phyloP scores from a whole-genome alignment of 2,113 vertebrate genomes.

The Sebastes schlegelii region DNA sequence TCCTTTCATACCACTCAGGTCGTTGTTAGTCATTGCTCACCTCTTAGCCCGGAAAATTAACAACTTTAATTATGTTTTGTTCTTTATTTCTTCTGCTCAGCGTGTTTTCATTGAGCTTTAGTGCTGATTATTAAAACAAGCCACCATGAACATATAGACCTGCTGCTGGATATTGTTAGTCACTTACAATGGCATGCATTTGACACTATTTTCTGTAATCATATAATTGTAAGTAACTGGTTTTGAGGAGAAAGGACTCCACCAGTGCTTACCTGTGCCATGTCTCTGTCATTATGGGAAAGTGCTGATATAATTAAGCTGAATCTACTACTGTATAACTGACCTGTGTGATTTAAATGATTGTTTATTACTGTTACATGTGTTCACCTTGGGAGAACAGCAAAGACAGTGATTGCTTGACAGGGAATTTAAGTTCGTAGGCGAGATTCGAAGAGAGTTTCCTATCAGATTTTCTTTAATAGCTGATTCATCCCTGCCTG shows the following conservation, averaged over 20 bases:
- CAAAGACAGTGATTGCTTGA: not conserved
- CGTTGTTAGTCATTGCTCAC: not conserved
- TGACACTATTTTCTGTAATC: not conserved
- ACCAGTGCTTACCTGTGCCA: not conserved
- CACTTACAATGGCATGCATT: not conserved
- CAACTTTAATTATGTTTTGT: not conserved
- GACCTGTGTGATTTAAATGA: not conserved
- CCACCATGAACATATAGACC: not conserved
- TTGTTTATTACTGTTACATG: not conserved
- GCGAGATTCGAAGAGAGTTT: not conserved
- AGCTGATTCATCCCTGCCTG: not conserved
- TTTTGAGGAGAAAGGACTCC: not conserved
- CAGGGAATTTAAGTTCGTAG: not conserved
- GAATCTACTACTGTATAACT: not conserved
- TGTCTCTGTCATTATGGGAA: not conserved
- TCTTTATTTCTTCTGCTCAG: not conserved
- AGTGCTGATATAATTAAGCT: no score
- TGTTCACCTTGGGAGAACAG: not conserved
- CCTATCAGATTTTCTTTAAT: not conserved
- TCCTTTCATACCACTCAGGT: not conserved
- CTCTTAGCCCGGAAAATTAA: not conserved
- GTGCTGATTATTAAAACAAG: slow-evolving; percentile 5
- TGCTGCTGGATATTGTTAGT: not conserved
- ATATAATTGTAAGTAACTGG: not conserved
- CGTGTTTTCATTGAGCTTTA: not conserved